These are phyloP conservation scores for Ernsta delagoae DNA, from an alignment of 2,888 invertebrate species.

Conservation along the genomic window DNA sequence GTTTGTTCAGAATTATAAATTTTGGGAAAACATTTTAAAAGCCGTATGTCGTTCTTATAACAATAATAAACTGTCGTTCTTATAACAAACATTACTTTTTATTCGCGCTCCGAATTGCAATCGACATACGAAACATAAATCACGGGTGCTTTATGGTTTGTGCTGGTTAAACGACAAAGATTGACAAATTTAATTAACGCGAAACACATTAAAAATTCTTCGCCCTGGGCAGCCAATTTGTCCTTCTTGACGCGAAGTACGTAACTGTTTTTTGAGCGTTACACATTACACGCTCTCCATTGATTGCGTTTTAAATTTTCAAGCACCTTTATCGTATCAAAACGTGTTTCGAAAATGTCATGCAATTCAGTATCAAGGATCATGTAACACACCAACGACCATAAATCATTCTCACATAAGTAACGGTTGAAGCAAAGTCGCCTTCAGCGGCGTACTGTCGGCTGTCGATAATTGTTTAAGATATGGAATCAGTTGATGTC, in stretches of 20 bases:
- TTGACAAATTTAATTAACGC: conserved; percentile 26
- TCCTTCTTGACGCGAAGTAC: background rate
- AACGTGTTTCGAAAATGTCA: conserved; percentile 35
- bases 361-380: background rate
- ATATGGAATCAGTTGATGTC: conserved; percentile 31
- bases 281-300: conserved; percentile 29
- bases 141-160: conserved; percentile 3
- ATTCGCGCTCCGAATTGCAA: conserved; percentile 11
- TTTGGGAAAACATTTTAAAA: too few species aligned
- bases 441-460: conserved; percentile 10
- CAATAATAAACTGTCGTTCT: background rate
- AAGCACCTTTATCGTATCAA: conserved; percentile 22
- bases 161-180: conserved; percentile 2
- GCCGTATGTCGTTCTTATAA: too few species aligned
- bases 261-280: conserved; percentile 9
- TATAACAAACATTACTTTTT: background rate
- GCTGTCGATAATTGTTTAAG: conserved; percentile 29
- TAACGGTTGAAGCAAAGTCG: conserved; percentile 23
- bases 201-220: background rate
- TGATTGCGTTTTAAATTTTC: conserved; percentile 31
- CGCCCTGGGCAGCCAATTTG: background rate
- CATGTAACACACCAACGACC: conserved; percentile 3
- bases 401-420: conserved; percentile 11
- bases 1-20: too few species aligned
- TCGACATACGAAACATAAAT: conserved; percentile 4